Evolutionary conservation across 2,888 invertebrate genomes (phyloP).

Genomic region (Aricia artaxerxes): DNA sequence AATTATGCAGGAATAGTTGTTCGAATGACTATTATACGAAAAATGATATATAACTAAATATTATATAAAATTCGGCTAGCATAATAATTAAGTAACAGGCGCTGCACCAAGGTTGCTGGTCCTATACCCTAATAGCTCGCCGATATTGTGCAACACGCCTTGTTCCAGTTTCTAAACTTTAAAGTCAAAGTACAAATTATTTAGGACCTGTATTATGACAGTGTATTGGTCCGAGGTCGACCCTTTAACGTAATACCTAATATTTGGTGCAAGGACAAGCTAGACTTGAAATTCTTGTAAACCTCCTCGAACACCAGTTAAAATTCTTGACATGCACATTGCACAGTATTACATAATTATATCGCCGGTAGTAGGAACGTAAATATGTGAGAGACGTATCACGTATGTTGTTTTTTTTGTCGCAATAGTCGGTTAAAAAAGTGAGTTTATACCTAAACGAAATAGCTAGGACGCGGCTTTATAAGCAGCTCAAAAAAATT

Average conservation of each 20-base stretch:
- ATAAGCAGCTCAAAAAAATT: no score
- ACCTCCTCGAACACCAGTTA: not conserved
- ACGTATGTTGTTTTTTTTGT: no score
- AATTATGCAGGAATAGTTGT: constrained; percentile 54
- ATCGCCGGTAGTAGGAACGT: not conserved
- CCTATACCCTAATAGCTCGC: constrained; percentile 67
- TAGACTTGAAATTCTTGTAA: constrained; percentile 8
- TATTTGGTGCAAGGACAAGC: constrained; percentile 1
- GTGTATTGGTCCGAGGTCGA: constrained; percentile 33
- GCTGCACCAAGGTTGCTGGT: constrained; percentile 68
- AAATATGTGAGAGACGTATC: no score
- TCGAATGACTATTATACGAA: constrained; percentile 47
- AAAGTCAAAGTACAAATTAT: constrained; percentile 74
- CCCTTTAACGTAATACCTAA: constrained; percentile 17
- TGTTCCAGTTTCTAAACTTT: constrained; percentile 54
- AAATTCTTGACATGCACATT: not conserved
- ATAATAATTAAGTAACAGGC: constrained; percentile 80
- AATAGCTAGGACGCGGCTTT: no score
- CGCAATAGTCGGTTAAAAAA: no score
- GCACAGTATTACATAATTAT: not conserved
- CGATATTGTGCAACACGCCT: constrained; percentile 51
- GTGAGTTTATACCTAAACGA: no score
- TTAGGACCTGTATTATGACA: constrained; percentile 56
- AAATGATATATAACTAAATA: constrained; percentile 42
- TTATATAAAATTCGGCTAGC: constrained; percentile 62